phyloP scores from a whole-genome alignment of 2,888 invertebrate species.

The Hypomecis punctinalis region DNA sequence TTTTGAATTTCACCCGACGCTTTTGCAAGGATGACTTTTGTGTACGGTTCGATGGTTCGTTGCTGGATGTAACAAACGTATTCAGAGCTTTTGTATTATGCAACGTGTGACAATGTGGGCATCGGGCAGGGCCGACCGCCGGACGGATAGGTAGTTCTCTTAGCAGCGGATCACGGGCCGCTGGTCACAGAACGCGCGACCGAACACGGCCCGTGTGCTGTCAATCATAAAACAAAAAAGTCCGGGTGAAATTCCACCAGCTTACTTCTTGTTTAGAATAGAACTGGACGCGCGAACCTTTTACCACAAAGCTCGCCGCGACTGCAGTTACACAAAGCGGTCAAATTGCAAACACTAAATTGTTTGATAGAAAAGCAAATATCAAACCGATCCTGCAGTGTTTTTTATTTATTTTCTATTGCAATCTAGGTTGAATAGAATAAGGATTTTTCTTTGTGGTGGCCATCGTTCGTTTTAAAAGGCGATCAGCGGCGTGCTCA shows the following conservation, averaged over 20 bases:
- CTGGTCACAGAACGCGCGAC: constrained; percentile 78
- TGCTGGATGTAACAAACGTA: constrained; percentile 57
- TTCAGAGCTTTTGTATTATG: constrained; percentile 67
- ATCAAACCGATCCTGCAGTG: constrained; percentile 35
- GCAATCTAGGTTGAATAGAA: constrained; percentile 37
- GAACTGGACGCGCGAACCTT: constrained; percentile 58
- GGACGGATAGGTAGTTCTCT: constrained; percentile 72
- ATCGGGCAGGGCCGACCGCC: constrained; percentile 46
- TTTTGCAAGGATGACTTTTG: constrained; percentile 52
- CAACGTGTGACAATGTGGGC: constrained; percentile 70
- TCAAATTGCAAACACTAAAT: constrained; percentile 59
- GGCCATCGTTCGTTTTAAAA: constrained; percentile 58
- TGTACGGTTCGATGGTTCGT: constrained; percentile 56
- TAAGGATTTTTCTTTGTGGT: constrained; percentile 56
- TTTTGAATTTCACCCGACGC: constrained; percentile 40
- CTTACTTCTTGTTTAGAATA: constrained; percentile 72
- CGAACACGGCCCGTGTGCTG: constrained; percentile 81
- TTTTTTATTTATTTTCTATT: constrained; percentile 35
- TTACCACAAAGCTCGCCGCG: constrained; percentile 60
- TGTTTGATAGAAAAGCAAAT: constrained; percentile 41
- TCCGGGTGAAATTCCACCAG: constrained; percentile 68
- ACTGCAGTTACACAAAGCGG: constrained; percentile 63
- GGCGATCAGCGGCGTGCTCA: constrained; percentile 63
- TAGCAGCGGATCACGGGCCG: constrained; percentile 75
- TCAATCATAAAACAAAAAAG: constrained; percentile 83